Percentiles rank a stretch among this genome's conserved stretches.
Evolutionary conservation across 1,140 invertebrate species (phyloP).

Genomic region (Drosophila simulans): DNA sequence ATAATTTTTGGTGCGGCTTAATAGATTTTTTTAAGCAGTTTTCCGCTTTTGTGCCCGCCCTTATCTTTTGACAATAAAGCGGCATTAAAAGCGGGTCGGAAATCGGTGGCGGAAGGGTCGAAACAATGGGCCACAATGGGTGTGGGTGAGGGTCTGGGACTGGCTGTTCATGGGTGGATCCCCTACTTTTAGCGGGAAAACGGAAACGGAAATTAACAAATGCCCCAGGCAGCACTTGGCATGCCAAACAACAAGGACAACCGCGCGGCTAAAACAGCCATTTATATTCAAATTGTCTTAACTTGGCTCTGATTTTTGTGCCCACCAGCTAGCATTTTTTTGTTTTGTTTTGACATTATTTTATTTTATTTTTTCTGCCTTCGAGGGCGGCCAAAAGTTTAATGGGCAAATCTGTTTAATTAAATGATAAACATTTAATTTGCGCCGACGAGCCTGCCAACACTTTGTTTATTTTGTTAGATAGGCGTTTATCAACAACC

Average conservation of each 20-base stretch:
- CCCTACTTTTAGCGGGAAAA: not conserved
- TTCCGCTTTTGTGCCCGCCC: conserved; percentile 55
- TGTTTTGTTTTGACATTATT: conserved; percentile 14
- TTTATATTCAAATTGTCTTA: conserved; percentile 75
- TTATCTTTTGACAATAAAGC: conserved; percentile 76
- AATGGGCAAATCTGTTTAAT: conserved; percentile 42
- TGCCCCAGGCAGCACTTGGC: conserved; percentile 68
- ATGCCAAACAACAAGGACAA: conserved; percentile 42
- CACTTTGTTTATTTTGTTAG: conserved; percentile 7
- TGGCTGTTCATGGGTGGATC: not conserved
- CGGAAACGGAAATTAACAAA: conserved; percentile 73
- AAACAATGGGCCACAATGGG: conserved; percentile 47
- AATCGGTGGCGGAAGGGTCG: conserved; percentile 16
- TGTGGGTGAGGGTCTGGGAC: not conserved
- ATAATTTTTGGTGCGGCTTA: conserved; percentile 38
- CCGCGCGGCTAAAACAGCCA: conserved; percentile 49
- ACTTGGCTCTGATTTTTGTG: conserved; percentile 46
- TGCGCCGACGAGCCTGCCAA: conserved; percentile 1
- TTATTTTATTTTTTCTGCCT: conserved; percentile 20
- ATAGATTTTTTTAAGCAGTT: conserved; percentile 45
- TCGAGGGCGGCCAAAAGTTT: conserved; percentile 27
- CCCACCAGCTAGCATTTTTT: conserved; percentile 9
- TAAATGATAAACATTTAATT: conserved; percentile 52
- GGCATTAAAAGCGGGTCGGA: conserved; percentile 62
- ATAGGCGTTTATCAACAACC: not conserved